phyloP scores from a whole-genome alignment of 2,888 invertebrate species.

The Leucozona laternaria region DNA sequence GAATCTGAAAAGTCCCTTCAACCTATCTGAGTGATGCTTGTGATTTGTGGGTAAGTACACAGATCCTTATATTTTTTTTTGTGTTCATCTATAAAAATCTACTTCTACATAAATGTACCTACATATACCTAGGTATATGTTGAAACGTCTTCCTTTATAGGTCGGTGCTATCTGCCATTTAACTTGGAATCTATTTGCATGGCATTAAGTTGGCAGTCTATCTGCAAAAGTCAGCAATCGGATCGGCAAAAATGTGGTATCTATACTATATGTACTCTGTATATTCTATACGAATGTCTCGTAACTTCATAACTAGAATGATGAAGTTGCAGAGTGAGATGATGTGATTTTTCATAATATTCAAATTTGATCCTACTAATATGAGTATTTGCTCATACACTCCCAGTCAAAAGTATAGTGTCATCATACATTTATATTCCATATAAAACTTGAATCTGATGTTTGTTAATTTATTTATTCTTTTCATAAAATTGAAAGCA shows the following conservation, averaged over 20 bases:
- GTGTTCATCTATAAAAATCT: background rate
- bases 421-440: background rate
- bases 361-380: slow-evolving; percentile 11
- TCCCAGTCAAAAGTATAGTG: background rate
- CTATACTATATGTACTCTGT: slow-evolving; percentile 2
- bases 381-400: slow-evolving; percentile 13
- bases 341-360: slow-evolving; percentile 19
- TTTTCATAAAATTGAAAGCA: background rate
- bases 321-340: slow-evolving; percentile 3
- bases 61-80: slow-evolving; percentile 22
- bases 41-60: slow-evolving; percentile 62
- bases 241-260: slow-evolving; percentile 26
- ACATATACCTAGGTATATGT: background rate
- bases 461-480: background rate
- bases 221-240: slow-evolving; percentile 52
- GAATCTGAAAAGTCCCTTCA: slow-evolving; percentile 52
- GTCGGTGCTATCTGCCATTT: slow-evolving; percentile 44
- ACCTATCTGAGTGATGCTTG: slow-evolving; percentile 50
- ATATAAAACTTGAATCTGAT: background rate
- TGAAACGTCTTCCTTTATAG: slow-evolving; percentile 26
- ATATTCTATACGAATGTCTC: background rate
- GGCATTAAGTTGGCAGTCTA: slow-evolving; percentile 63
- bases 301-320: background rate
- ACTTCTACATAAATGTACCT: background rate
- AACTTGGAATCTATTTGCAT: slow-evolving; percentile 67